Percentiles rank a stretch among this genome's conserved stretches.
Evolutionary conservation across 2,888 invertebrate genomes (phyloP).

Genomic region (Scrobipalpa atriplicella): DNA sequence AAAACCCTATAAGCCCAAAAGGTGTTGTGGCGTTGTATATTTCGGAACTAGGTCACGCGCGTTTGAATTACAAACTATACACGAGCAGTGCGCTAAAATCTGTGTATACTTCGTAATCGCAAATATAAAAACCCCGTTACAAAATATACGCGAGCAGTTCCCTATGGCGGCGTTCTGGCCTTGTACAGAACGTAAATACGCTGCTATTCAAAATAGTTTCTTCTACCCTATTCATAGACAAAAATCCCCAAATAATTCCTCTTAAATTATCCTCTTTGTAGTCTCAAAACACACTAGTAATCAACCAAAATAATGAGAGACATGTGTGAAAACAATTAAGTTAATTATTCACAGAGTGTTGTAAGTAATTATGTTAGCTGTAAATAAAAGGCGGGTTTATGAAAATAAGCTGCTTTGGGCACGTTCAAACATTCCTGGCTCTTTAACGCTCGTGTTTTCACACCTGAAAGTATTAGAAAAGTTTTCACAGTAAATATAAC

Average conservation of each 20-base stretch:
- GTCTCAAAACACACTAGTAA: neutral
- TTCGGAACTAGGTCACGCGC: too few species aligned
- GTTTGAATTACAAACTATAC: too few species aligned
- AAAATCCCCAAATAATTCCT: neutral
- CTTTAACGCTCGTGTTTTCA: slow-evolving; percentile 36
- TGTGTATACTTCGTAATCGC: too few species aligned
- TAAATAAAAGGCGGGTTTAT: slow-evolving; percentile 16
- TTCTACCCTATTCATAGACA: neutral
- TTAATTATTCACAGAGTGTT: slow-evolving; percentile 20
- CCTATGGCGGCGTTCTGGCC: too few species aligned
- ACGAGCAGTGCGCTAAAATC: too few species aligned
- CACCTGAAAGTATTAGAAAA: slow-evolving; percentile 38
- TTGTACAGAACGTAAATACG: neutral
- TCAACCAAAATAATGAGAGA: neutral
- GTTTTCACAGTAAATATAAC: too few species aligned
- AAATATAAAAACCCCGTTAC: too few species aligned
- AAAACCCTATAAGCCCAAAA: too few species aligned
- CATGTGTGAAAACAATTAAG: slow-evolving; percentile 24
- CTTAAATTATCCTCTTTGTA: neutral
- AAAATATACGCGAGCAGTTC: too few species aligned
- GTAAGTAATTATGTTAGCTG: slow-evolving; percentile 21
- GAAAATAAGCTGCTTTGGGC: slow-evolving; percentile 19
- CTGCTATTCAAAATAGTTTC: neutral
- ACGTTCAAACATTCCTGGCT: slow-evolving; percentile 22
- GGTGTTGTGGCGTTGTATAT: too few species aligned